Evolutionary conservation across 2,888 invertebrate genomes (phyloP), one percentile per base, ranked within the genome.

Genomic region (Ormyrus rosae): DNA sequence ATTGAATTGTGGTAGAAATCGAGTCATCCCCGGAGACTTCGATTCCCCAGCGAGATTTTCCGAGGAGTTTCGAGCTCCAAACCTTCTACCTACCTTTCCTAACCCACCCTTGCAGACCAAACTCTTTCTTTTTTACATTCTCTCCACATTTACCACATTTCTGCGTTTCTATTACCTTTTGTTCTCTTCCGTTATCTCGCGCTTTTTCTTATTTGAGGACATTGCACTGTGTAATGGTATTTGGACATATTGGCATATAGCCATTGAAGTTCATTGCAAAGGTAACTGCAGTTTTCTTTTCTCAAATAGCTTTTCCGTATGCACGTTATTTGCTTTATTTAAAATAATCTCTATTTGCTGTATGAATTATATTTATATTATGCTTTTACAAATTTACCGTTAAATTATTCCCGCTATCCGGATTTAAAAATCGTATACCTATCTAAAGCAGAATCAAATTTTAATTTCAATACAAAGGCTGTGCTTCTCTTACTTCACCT

Each of bases 1-100:
- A 85, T 84, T 83, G 85, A 84, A 85, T 85, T 83, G 84, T 83
- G 81, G 83, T 84, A 81, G 83, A 84, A 83, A 84, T 84, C 84
- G 84, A 85, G 84, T 83, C 84, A 84, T 84, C 84, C 84, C 80
- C 82, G 72, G 82, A 83, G 83, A 83, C 84, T 83, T 82, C 82
- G 82, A 83, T 83, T 84, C 83, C 83, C 84, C 64, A 73, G 83
- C 76, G 83, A 83, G 85, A 83, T 81, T 82, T 80, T 80, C 81
- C 81, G 79, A 81, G 74, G 69, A 80, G 77, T 69, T 50, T 74
- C 80, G 74, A 53, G 10, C 13, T 50, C 45, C n/a, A 51, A 46
- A 19, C 50, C n/a, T 48, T 60, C 51, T 51, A 56, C 48, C 55
- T 13, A 46, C 65, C 11, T 68, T 58, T 71, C 60, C 50, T 11